phyloP scores from a whole-genome alignment of 1,140 invertebrate genomes.

The Acromyrmex charruanus region DNA sequence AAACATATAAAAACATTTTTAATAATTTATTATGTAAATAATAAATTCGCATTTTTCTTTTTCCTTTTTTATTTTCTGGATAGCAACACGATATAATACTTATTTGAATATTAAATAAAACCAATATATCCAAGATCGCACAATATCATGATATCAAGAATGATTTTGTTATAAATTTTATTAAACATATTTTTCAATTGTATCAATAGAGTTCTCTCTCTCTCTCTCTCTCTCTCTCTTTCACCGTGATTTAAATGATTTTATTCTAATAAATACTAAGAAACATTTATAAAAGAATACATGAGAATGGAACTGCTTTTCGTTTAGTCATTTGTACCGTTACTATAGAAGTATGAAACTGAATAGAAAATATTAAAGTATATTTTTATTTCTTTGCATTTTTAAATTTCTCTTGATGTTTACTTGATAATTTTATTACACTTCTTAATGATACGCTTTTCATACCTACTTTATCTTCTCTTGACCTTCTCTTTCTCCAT shows the following conservation, averaged over 20 bases:
- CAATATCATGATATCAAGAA: background rate
- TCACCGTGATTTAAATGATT: background rate
- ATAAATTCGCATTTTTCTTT: background rate
- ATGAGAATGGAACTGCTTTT: background rate
- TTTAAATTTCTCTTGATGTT: slow-evolving; percentile 10
- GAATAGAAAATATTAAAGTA: background rate
- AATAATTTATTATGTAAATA: background rate
- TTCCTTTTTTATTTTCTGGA: background rate
- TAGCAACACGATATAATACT: background rate
- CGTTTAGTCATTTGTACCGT: background rate
- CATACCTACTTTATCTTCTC: slow-evolving; percentile 40
- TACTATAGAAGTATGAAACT: background rate
- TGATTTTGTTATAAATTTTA: background rate
- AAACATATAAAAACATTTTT: background rate
- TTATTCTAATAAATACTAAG: background rate
- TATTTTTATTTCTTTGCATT: slow-evolving; percentile 29
- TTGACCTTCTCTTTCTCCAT: slow-evolving; percentile 46
- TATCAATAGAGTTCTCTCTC: background rate
- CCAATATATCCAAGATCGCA: background rate
- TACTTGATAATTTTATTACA: slow-evolving; percentile 59
- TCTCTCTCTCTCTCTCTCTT: background rate
- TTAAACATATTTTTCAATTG: background rate
- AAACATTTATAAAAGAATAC: background rate
- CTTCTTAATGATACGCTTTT: slow-evolving; percentile 43
- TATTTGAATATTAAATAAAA: background rate